Base-by-base conservation (phyloP, 37 sponge, comb jelly and placozoan species). In the Aphrocallistes beatrix region DNA sequence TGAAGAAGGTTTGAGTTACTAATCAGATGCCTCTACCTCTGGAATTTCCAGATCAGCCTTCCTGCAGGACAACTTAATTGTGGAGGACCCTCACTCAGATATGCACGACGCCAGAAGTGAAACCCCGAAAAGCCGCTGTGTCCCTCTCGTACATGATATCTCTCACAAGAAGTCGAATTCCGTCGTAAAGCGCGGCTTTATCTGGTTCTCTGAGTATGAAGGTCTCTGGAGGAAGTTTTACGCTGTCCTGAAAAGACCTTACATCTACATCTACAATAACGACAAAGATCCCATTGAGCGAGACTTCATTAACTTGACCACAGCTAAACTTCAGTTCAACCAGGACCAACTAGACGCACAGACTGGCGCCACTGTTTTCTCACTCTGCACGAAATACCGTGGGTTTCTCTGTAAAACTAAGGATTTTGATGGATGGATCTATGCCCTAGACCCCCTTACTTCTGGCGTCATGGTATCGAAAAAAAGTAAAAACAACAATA, bases 381-480 rank as follows among this genome's bases (percentile, higher is more conserved):
- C 93, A 1, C 82, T 94, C 1, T 92, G 93, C 85, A 94, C 95
- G 19, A 92, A 91, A 81, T 87, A 91, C 81, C 51, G 93, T 13
- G 91, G 93, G n/a, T 50, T 92, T 1, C 49, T 94, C 34, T 39
- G 92, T 28, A 93, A 92, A 51, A 50, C 91, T 17, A 83, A 39
- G 36, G 92, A 94, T 39, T 88, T 84, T 50, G 94, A 97, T 23
- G 91, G 90, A 0, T 97, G 97, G 97, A 37, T 97, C 10, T 91
- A 91, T 86, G 94, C 94, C n/a, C 51, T 97, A 85, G 93, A 97
- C 84, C 97, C 97, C 0, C 92, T 97, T n/a, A 90, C 92, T 0
- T 94, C 97, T n/a, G 94, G 97, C 19, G 88, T 92, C 28, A 30
- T 97, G 21, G 75, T 60, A 19, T 60, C 75, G n/a, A 60, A 60